Evolutionary conservation across 92 coral and sea anemone genomes (phyloP).

Genomic region (Ricordea florida): DNA sequence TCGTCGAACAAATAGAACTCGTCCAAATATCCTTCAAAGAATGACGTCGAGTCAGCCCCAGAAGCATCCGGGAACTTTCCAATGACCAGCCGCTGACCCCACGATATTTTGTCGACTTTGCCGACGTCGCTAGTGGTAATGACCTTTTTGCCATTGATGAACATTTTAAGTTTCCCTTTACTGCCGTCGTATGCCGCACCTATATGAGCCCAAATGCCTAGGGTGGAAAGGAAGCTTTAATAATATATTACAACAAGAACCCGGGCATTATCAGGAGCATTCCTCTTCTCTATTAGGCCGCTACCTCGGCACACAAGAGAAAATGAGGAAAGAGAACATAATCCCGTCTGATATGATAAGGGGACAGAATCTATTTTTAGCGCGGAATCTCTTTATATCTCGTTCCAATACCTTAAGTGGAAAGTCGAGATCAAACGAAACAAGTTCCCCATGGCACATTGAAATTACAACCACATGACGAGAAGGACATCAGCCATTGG

Average conservation of each 20-base stretch:
- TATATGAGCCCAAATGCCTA: conserved; percentile 70
- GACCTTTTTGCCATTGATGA: conserved; percentile 62
- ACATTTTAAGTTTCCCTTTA: conserved; percentile 38
- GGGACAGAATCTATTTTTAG: no score
- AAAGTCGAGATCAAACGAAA: no score
- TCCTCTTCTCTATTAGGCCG: no score
- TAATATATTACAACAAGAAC: background rate
- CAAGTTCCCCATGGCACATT: no score
- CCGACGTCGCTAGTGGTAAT: background rate
- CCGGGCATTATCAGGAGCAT: no score
- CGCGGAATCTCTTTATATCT: no score
- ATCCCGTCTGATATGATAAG: no score
- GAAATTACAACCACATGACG: no score
- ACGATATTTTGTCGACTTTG: conserved; percentile 40
- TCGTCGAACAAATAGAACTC: conserved; percentile 56
- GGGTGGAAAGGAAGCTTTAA: background rate
- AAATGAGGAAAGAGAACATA: no score
- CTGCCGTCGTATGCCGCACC: conserved; percentile 60
- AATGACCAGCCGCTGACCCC: conserved; percentile 44
- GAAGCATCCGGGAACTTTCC: conserved; percentile 49
- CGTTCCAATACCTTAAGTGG: no score
- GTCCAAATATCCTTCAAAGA: conserved; percentile 60
- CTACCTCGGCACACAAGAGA: no score
- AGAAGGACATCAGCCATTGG: no score
- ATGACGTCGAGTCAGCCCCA: conserved; percentile 10